These are phyloP conservation scores for Caradrina kadenii DNA, from an alignment of 2,888 invertebrate genomes.

Conservation along the genomic window DNA sequence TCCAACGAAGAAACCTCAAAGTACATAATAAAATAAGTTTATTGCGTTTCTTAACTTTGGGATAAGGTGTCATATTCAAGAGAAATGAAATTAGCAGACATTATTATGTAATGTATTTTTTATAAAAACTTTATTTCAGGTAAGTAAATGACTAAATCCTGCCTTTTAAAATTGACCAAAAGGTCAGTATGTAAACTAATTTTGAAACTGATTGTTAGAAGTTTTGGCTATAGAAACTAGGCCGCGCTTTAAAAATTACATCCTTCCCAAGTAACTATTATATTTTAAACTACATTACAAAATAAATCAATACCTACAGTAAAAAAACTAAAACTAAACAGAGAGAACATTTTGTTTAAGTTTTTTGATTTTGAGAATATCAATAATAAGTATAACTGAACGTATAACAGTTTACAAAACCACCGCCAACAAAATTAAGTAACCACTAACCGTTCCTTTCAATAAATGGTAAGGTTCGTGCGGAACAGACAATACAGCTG, in stretches of 20 bases:
- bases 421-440: constrained; percentile 22
- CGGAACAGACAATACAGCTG: constrained; percentile 43
- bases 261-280: too few relatives aligned
- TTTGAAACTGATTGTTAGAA: too few relatives aligned
- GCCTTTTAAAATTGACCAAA: too few relatives aligned
- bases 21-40: not conserved
- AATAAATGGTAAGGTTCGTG: constrained; percentile 50
- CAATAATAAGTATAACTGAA: constrained; percentile 1
- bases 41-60: not conserved
- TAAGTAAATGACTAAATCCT: too few relatives aligned
- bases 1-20: not conserved
- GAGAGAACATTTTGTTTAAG: not conserved
- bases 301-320: too few relatives aligned
- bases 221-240: too few relatives aligned
- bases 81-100: not conserved
- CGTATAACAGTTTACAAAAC: constrained; percentile 19
- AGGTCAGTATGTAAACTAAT: not conserved
- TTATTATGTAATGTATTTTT: not conserved
- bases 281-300: too few relatives aligned
- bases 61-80: not conserved
- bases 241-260: too few relatives aligned
- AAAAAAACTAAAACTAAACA: too few relatives aligned
- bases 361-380: not conserved
- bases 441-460: constrained; percentile 35
- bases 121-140: too few relatives aligned